Base-by-base conservation (phyloP, 2,113 vertebrate genomes). In the Nibea albiflora region DNA sequence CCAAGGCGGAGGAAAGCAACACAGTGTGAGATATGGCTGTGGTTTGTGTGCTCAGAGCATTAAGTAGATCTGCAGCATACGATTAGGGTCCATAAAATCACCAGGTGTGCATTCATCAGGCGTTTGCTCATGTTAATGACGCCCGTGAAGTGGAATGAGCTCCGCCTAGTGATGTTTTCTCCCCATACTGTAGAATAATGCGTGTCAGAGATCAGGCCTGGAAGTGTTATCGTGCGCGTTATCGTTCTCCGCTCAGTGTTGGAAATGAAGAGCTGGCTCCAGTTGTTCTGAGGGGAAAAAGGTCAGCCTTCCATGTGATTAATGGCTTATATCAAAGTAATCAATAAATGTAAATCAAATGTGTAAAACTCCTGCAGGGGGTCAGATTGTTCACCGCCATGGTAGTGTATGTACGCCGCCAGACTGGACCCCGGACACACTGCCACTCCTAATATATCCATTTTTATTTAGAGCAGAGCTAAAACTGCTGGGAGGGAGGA, bases 291-390 rank as follows among this genome's bases (percentile, higher is more conserved):
- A 73, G 56, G 44, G 65, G 70, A 31, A 78, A 88, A 90, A 89
- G 79, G 84, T 83, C 85, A 89, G 78, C 54, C 42, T 73, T 86
- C 58, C 31, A 11, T 20, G 75, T 91, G 92, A 94, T 91, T 87
- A 92, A 95, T 91, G 85, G 65, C 52, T 76, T 79, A 82, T 81
- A 88, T 85, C 76, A 58, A 35, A 80, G 58, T n/a, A 85, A 94
- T 94, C 92, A 67, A 94, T 94, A 93, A 72, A 94, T 94, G 87
- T 87, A 93, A 93, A 94, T 93, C 74, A 87, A 85, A 85, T 15
- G 61, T 76, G 83, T 88, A 91, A 92, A 92, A 90, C 81, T 91
- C 85, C 77, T 85, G 84, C 86, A 72, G 78, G 85, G 62, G 77
- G 68, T 85, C 70, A 80, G 70, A 79, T 54, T 81, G 66, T 77